These are phyloP conservation scores for Aurelia sp. DNA, from an alignment of 30 jellyfish, hydroid and myxozoan species.

Conservation along the genomic window DNA sequence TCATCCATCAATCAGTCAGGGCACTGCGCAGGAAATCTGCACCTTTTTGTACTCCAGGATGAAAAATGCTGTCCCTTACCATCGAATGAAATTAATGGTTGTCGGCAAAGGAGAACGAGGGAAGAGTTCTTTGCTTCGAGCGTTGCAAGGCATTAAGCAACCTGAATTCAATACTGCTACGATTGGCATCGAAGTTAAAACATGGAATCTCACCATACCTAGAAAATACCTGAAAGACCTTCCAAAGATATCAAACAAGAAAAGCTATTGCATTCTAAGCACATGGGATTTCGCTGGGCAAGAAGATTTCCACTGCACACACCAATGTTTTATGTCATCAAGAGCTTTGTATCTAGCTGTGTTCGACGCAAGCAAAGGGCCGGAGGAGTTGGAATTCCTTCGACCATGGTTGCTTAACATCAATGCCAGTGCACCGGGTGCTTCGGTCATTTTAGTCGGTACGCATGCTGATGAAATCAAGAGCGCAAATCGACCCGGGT, in stretches of 20 bases:
- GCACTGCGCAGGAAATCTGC: conserved; percentile 75
- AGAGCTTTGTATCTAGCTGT: conserved; percentile 96
- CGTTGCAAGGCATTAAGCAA: conserved; percentile 72
- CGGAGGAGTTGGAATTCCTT: conserved; percentile 76
- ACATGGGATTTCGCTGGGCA: conserved; percentile 98
- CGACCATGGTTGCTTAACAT: conserved; percentile 96
- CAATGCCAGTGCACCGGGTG: conserved; percentile 94
- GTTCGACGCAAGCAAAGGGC: conserved; percentile 84
- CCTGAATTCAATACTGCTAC: conserved; percentile 74
- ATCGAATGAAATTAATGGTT: conserved; percentile 84
- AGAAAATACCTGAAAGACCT: conserved; percentile 13
- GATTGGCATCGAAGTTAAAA: conserved; percentile 82
- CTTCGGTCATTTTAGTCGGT: conserved; percentile 88
- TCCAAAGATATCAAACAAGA: conserved; percentile 21
- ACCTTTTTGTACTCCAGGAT: conserved; percentile 69
- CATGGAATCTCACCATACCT: conserved; percentile 75
- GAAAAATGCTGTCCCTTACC: conserved; percentile 85
- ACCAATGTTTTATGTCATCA: conserved; percentile 81
- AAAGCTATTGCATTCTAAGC: conserved; percentile 62
- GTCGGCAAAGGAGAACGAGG: conserved; percentile 96
- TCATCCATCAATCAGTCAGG: conserved; percentile 65
- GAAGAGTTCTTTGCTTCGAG: conserved; percentile 77
- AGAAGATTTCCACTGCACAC: conserved; percentile 92
- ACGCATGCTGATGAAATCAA: conserved; percentile 85
- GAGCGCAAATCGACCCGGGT: conserved; percentile 22